These are phyloP conservation scores for Tetrao urogallus DNA, from an alignment of 2,113 vertebrate species.

Conservation along the genomic window DNA sequence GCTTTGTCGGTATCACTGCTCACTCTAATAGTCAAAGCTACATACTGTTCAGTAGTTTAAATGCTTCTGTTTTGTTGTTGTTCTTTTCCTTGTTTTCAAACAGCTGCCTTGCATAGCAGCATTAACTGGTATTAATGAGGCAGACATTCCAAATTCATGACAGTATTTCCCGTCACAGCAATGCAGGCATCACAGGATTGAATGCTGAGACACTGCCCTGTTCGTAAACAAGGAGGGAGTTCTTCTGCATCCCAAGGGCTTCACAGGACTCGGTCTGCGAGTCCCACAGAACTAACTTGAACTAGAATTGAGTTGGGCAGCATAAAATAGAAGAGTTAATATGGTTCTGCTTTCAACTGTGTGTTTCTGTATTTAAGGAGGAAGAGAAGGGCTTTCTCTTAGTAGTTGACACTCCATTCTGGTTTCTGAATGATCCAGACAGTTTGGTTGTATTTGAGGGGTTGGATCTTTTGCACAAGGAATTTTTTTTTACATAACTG, in stretches of 20 bases:
- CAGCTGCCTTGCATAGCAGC: neutral
- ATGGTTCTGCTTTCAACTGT: neutral
- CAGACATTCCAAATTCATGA: constrained; percentile 42
- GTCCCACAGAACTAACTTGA: neutral
- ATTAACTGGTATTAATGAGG: constrained; percentile 39
- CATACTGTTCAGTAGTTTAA: neutral
- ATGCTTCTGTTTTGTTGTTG: neutral
- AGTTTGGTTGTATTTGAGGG: neutral
- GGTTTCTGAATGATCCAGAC: neutral
- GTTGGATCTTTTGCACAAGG: neutral
- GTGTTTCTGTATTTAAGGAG: neutral
- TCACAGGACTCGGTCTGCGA: fast-evolving
- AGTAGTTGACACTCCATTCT: fast-evolving
- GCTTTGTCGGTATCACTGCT: neutral
- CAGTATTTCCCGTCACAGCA: neutral
- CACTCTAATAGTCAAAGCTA: neutral
- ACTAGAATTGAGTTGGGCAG: neutral
- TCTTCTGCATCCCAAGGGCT: neutral
- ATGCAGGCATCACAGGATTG: neutral
- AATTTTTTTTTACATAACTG: neutral
- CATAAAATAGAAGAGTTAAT: neutral
- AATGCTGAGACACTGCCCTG: neutral
- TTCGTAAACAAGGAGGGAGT: neutral
- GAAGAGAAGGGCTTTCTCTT: neutral
- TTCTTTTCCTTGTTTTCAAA: constrained; percentile 21